phyloP scores from a whole-genome alignment of 2,888 invertebrate genomes.

The Cristatella mucedo region DNA sequence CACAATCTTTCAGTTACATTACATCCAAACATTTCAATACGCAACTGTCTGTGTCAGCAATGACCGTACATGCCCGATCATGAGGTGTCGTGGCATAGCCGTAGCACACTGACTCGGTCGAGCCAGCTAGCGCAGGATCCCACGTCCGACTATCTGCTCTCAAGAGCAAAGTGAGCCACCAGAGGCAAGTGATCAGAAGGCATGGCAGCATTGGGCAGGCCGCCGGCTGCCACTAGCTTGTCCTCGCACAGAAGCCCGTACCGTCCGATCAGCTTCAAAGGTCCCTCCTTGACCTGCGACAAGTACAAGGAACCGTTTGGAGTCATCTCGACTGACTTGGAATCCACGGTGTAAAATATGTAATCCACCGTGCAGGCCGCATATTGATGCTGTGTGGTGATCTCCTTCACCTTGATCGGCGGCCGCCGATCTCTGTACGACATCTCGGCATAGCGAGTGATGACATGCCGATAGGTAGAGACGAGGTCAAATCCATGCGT shows the following conservation, averaged over 20 bases:
- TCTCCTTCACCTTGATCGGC: conserved; percentile 41
- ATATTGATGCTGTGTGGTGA: conserved; percentile 64
- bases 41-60: too few relatives aligned
- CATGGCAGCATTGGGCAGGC: conserved; percentile 51
- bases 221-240: conserved; percentile 45
- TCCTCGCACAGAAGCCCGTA: conserved; percentile 51
- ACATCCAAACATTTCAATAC: too few relatives aligned
- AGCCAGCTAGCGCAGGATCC: too few relatives aligned
- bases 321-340: too few relatives aligned
- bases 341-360: conserved; percentile 54
- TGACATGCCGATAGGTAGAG: not conserved
- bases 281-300: conserved; percentile 35
- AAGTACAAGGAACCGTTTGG: too few relatives aligned
- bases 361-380: conserved; percentile 59
- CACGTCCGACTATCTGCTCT: too few relatives aligned
- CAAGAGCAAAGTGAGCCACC: conserved; percentile 18
- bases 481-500: too few relatives aligned
- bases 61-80: too few relatives aligned
- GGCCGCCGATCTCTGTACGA: not conserved
- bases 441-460: too few relatives aligned
- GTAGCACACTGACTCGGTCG: too few relatives aligned
- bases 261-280: conserved; percentile 47
- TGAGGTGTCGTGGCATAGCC: too few relatives aligned
- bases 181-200: conserved; percentile 32
- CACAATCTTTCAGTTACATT: too few relatives aligned